Evolutionary conservation across 2,888 invertebrate genomes (phyloP).

Genomic region (Zonitis immaculata): DNA sequence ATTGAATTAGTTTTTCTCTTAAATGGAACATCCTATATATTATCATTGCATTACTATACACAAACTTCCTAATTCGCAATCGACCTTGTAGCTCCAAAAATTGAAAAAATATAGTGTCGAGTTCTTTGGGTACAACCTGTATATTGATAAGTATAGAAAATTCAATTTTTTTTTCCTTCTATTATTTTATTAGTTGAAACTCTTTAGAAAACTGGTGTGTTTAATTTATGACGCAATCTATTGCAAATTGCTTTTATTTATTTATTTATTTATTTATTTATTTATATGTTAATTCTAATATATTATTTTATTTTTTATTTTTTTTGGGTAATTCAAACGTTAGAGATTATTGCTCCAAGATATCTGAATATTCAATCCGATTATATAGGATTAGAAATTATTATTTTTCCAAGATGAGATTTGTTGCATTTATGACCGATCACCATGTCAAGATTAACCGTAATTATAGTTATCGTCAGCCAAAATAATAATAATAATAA

Average conservation of each 20-base stretch:
- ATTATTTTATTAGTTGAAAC: no score
- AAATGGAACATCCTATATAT: no score
- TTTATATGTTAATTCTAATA: constrained; percentile 3
- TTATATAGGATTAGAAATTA: constrained; percentile 14
- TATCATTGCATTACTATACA: no score
- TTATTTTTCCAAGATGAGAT: neutral
- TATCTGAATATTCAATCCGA: constrained; percentile 15
- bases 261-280: constrained; percentile 9
- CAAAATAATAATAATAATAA: no score
- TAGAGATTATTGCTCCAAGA: neutral
- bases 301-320: neutral
- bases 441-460: neutral
- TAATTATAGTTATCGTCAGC: neutral
- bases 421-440: neutral
- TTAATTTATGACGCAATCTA: constrained; percentile 8
- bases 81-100: no score
- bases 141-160: no score
- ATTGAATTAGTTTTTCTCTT: no score
- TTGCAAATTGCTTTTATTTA: constrained; percentile 14
- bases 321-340: neutral
- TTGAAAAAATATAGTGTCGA: no score
- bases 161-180: no score
- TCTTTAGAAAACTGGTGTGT: constrained; percentile 9
- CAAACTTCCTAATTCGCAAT: no score
- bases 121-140: no score